Evolutionary conservation across 2,888 invertebrate genomes (phyloP), one percentile per base, ranked within the genome.

Genomic region (Ichneumon xanthorius): DNA sequence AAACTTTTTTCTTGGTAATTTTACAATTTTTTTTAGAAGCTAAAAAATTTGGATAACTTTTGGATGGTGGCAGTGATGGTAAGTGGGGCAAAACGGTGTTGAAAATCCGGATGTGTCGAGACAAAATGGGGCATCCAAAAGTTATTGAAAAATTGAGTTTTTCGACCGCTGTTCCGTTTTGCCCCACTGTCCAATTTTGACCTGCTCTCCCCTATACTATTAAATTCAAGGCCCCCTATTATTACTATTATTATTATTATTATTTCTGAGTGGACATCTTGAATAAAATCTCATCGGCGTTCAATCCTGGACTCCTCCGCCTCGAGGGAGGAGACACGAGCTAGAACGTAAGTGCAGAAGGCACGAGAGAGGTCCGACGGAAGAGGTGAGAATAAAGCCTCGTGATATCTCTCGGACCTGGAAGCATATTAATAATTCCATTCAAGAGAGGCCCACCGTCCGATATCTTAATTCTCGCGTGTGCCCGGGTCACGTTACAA

Each of bases 391-490:
- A 78, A 81, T 78, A 78, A 81, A 75, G 71, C 53, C 70, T 33
- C 40, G 53, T 67, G 61, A 63, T 75, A 79, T 81, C 80, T 78
- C 77, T 30, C 14, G 40, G 53, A 67, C 80, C 58, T 79, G 88
- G 84, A 88, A 87, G 75, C 80, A 76, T 86, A 87, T 88, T 89
- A 89, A 90, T 92, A 92, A 92, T 90, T 87, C 87, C 88, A 90
- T 90, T 90, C 89, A 87, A 88, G 87, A 88, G 87, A 82, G 72
- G 85, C 75, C 82, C 84, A 86, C 87, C 76, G 87, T 83, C 87
- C 90, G 90, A 92, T 92, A 92, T 92, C 92, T 92, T 91, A 92
- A 92, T 92, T 92, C 91, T 88, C 89, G 88, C 80, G 88, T 87
- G 80, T 87, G 89, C 88, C 88, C 89, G 90, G 92, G 91, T 92